phyloP scores from a whole-genome alignment of 2,888 invertebrate genomes.

The Temnothorax ravouxi region DNA sequence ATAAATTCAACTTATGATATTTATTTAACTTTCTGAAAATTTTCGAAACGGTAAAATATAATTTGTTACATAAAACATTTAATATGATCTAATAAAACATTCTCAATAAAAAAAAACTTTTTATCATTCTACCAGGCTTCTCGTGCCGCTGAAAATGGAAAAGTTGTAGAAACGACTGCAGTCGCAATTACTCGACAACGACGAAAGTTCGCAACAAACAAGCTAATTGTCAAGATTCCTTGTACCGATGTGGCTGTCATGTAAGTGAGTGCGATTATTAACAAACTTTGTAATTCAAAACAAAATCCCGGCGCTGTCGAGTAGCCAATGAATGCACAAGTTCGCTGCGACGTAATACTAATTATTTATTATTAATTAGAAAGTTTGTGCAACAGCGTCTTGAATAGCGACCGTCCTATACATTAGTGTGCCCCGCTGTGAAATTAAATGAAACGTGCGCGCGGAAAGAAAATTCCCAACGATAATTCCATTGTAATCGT shows the following conservation, averaged over 20 bases:
- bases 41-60: background rate
- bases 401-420: conserved; percentile 17
- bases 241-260: conserved; percentile 18
- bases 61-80: background rate
- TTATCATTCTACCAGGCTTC: background rate
- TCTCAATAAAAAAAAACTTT: background rate
- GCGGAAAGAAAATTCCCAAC: background rate
- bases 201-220: conserved; percentile 43
- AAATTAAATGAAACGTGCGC: conserved; percentile 50
- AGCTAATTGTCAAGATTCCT: conserved; percentile 41
- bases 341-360: conserved; percentile 24
- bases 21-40: background rate
- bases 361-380: conserved; percentile 55
- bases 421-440: conserved; percentile 37
- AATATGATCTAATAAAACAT: background rate
- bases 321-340: background rate
- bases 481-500: conserved; percentile 32
- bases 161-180: conserved; percentile 20
- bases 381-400: conserved; percentile 59
- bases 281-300: conserved; percentile 45
- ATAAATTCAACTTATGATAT: background rate
- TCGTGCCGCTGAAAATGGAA: background rate
- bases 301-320: conserved; percentile 1
- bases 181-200: conserved; percentile 18
- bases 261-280: conserved; percentile 36